Percentiles rank a stretch among this genome's conserved stretches.
Conservation (phyloP, 2,797 vertebrate genomes). For the Acridotheres tristis region DNA sequence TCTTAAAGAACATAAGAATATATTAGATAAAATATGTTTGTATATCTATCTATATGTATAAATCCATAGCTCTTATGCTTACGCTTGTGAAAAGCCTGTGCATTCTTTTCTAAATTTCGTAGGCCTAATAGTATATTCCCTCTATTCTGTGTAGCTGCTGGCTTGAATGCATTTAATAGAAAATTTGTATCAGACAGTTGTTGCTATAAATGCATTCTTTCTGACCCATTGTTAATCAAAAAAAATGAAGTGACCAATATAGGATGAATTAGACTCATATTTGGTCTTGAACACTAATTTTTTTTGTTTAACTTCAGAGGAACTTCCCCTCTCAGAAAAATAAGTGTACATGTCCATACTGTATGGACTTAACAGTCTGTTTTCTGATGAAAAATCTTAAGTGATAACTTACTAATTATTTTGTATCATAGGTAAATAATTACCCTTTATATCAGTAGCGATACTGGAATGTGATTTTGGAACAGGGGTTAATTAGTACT, state of each 20-base stretch:
- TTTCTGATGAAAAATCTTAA: neutral
- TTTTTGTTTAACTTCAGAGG: neutral
- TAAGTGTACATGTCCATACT: neutral
- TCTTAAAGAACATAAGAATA: neutral
- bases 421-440: neutral
- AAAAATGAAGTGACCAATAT: neutral
- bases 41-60: neutral
- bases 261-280: neutral
- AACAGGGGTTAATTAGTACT: neutral
- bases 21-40: neutral
- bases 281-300: neutral
- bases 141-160: neutral
- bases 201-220: slow-evolving; percentile 5
- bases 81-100: neutral
- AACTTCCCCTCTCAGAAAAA: neutral
- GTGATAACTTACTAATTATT: neutral
- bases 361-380: neutral
- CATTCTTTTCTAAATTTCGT: neutral
- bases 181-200: neutral
- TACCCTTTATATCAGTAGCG: neutral
- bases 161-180: neutral
- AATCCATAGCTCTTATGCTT: neutral
- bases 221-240: neutral
- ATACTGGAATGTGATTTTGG: neutral
- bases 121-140: neutral